Evolutionary conservation across 2,888 invertebrate genomes (phyloP), one percentile per base, ranked within the genome.

Genomic region (Aelia acuminata): DNA sequence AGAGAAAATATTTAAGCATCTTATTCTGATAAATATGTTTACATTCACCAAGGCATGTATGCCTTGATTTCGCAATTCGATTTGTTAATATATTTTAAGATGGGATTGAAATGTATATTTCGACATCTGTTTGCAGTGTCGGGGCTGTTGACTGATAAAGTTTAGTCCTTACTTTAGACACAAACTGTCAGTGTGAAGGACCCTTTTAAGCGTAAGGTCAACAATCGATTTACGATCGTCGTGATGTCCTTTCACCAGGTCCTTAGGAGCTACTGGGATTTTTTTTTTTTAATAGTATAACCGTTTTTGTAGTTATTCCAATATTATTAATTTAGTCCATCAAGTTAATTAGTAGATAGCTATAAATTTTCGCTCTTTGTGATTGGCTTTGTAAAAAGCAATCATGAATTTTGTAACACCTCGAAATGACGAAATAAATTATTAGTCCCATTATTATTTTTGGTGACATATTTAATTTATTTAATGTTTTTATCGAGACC

Each of bases 141-240:
- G 26, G 26, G 57, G 26, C 26, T 57, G n/a, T 26, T 57, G 57
- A 26, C 10, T 26, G 26, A 57, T 57, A 57, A 57, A 57, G 26
- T 57, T 57, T 13, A 57, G 26, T 57, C 26, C 11, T 57, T 57
- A 57, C 57, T 57, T 57, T 13, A 57, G 26, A 57, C 13, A 26
- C 57, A 10, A 13, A 26, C 57, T 57, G 13, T 57, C 57, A 57
- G 57, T 57, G 57, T 26, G 57, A 57, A 57, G 57, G 57, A 57
- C 57, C 57, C 26, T 57, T 57, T 57, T 57, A 57, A 26, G 57
- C 57, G 26, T n/a, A 26, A 57, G 57, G 57, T 57, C 57, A 57
- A 57, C 11, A 26, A 57, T 57, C 57, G 57, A 57, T 57, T 57
- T 57, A 57, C 13, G 26, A 7, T 26, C 57, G n/a, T 57, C 57